Evolutionary conservation across 2,797 vertebrate genomes (phyloP).

Genomic region (Amazona finschi): DNA sequence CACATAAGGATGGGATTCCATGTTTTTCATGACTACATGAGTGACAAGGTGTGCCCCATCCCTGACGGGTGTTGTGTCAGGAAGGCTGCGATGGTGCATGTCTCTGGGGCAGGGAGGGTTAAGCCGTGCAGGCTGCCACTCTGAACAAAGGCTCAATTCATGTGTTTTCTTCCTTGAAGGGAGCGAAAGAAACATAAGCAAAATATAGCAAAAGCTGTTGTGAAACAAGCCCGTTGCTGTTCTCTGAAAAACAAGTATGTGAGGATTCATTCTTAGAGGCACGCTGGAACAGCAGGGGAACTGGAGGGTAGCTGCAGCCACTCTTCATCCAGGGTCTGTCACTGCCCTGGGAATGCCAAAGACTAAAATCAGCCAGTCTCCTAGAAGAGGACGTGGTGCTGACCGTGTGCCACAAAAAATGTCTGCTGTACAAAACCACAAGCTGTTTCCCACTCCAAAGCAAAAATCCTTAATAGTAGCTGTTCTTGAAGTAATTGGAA

Average conservation of each 20-base stretch:
- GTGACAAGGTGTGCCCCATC: neutral
- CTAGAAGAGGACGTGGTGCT: constrained; percentile 31
- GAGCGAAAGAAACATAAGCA: constrained; percentile 28
- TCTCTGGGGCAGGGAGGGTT: neutral
- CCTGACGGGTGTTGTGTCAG: neutral
- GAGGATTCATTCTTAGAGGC: constrained; percentile 38
- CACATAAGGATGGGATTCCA: neutral
- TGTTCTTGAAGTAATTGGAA: constrained; percentile 22
- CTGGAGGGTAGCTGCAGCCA: neutral
- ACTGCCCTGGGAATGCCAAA: neutral
- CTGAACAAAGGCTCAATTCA: constrained; percentile 57
- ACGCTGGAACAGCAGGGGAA: neutral
- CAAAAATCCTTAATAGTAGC: constrained; percentile 5
- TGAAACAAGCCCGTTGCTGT: constrained; percentile 59
- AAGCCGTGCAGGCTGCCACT: constrained; percentile 26
- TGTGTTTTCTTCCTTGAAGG: constrained; percentile 46
- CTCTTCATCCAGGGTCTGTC: neutral
- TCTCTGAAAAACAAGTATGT: constrained; percentile 41
- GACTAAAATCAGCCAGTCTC: constrained; percentile 4
- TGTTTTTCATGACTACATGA: neutral
- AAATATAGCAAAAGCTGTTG: constrained; percentile 39
- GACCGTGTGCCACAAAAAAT: neutral
- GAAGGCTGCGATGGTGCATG: fast-evolving
- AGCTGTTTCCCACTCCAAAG: constrained; percentile 18
- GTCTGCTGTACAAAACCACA: constrained; percentile 39